Base-by-base conservation (phyloP, 1,140 invertebrate genomes). In the Cotesia glomerata region DNA sequence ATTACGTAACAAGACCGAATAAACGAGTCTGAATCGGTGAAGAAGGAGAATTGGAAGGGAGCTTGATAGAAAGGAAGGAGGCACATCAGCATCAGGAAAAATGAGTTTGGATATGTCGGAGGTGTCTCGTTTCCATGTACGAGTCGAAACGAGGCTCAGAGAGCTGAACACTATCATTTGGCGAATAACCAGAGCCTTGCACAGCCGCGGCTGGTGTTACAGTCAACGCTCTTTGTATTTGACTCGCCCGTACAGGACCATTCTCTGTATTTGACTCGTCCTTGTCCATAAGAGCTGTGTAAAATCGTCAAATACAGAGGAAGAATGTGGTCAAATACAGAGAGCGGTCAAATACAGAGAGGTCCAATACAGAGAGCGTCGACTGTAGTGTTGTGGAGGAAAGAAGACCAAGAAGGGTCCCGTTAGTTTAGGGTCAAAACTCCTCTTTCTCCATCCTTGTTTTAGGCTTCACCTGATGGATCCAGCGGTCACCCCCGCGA, bases 351-450 rank as follows among this genome's bases (percentile, higher is more conserved):
- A n/a, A n/a, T n/a, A n/a, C n/a, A n/a, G n/a, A n/a, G n/a, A n/a
- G n/a, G n/a, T n/a, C n/a, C n/a, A n/a, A n/a, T n/a, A n/a, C n/a
- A n/a, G n/a, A n/a, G n/a, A n/a, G n/a, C n/a, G n/a, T n/a, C n/a
- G n/a, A n/a, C n/a, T n/a, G n/a, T n/a, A 76, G 80, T 78, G 79
- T 84, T 83, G 81, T 76, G 76, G 82, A 78, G 76, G 77, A 77
- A 84, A 84, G 82, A 81, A 84, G 84, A 81, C 80, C 79, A 81
- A 73, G 81, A 84, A 83, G 82, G 82, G 81, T 86, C 85, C 84
- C 85, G 85, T 86, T 86, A 85, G 82, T 80, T 76, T 72, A 82
- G 84, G 82, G 81, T 85, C 84, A 85, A 85, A 84, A 81, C 79
- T 81, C 77, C 77, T 81, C 76, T 58, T 58, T 76, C 77, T 77